Evolutionary conservation across 2,113 vertebrate genomes (phyloP), one percentile per base, ranked within the genome.

Genomic region (Chaetura pelagica): DNA sequence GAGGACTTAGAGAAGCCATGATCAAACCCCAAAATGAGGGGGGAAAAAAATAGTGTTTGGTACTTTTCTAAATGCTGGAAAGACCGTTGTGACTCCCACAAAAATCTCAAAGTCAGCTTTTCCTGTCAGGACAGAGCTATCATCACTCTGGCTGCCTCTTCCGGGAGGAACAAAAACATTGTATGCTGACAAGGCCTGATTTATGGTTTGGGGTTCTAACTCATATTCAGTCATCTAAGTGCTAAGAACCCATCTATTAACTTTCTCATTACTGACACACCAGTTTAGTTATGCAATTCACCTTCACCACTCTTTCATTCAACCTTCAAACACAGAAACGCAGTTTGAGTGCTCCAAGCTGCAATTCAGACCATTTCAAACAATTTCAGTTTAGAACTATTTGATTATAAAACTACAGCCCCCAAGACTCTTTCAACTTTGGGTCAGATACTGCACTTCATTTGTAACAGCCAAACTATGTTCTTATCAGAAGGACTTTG

Each of bases 111-210:
- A 74, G 68, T 94, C 80, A 89, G 83, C 64, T 77, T 68, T 75
- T 72, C 86, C 76, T 74, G 42, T 74, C 44, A 86, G 34, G 49
- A 57, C 48, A 90, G 79, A 90, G 59, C 64, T 84, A 67, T 97
- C 79, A 87, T 42, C 57, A 20, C 48, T 34, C 68, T 21, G 59
- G 68, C 81, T 91, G 75, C 48, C 73, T 92, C 57, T 42, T 81
- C 80, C 82, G 29, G 2, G 34, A 93, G 74, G 64, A 90, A 72
- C 51, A 81, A 86, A 63, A 42, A 3, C 61, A 49, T 1, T 32
- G 49, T 18, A 87, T 32, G 38, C 21, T 94, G 95, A 95, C 92
- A 94, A 38, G 52, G 32, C 26, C 34, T 84, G 76, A 93, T 84
- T 94, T 78, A 95, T 57, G 68, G 57, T 51, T 44, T 92, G 84